A percentile compares a stretch with the other conserved stretches of the same genome.
Evolutionary conservation across 2,888 invertebrate genomes (phyloP).

Genomic region (Zygaena filipendulae): DNA sequence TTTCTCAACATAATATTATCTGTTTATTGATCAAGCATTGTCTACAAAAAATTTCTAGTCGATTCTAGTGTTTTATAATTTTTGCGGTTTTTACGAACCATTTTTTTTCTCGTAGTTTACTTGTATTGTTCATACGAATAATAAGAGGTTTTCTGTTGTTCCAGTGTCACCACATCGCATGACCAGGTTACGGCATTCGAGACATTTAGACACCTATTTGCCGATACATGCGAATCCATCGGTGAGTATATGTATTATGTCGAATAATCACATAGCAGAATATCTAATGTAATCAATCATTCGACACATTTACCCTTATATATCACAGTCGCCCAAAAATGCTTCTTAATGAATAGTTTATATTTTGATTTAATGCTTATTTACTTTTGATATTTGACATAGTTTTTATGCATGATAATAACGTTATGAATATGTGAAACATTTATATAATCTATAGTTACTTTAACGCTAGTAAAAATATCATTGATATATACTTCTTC

Average conservation of each 20-base stretch:
- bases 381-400: conserved; percentile 30
- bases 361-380: conserved; percentile 49
- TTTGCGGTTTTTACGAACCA: no score
- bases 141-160: no score
- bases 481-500: no score
- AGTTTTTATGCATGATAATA: conserved; percentile 32
- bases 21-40: no score
- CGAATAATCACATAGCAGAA: conserved; percentile 17
- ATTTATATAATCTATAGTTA: no score
- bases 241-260: conserved; percentile 44
- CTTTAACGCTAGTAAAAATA: no score
- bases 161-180: conserved; percentile 48
- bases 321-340: conserved; percentile 32
- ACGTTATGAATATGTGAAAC: no score
- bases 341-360: conserved; percentile 51
- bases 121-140: no score
- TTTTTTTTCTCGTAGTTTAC: no score
- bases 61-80: no score
- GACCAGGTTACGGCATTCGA: conserved; percentile 52
- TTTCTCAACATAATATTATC: no score
- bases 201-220: conserved; percentile 43
- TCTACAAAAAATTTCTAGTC: no score
- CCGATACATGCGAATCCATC: conserved; percentile 41
- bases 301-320: conserved; percentile 14
- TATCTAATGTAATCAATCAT: conserved; percentile 22